phyloP scores from a whole-genome alignment of 2,797 vertebrate species.

The Orestias chungarensis region DNA sequence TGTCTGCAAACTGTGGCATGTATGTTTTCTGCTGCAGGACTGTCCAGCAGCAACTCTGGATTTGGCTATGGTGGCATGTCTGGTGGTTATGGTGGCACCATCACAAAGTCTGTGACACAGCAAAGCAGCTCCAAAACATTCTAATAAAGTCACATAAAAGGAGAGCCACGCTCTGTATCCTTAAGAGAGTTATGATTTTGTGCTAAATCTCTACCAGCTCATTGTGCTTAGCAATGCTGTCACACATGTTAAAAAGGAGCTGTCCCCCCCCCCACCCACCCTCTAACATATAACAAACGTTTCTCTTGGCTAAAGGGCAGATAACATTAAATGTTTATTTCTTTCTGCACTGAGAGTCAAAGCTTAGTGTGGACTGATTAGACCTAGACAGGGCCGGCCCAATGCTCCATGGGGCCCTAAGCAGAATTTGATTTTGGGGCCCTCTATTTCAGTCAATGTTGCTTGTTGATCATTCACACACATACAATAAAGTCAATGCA shows the following conservation, averaged over 20 bases:
- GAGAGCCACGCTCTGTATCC: constrained; percentile 55
- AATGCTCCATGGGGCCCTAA: no score
- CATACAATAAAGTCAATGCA: no score
- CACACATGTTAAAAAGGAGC: constrained; percentile 26
- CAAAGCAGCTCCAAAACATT: constrained; percentile 31
- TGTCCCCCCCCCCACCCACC: constrained; percentile 26
- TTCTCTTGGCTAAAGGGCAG: no score
- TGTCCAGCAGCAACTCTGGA: constrained; percentile 12
- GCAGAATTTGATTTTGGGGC: no score
- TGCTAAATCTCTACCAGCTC: constrained; percentile 41
- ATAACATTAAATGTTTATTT: no score
- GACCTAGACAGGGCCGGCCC: no score
- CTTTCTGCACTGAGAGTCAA: no score
- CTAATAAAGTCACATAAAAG: constrained; percentile 49
- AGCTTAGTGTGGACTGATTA: no score
- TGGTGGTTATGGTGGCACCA: constrained; percentile 16
- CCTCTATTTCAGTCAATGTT: no score
- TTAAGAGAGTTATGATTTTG: constrained; percentile 58
- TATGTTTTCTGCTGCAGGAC: constrained; percentile 43
- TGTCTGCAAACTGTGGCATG: no score
- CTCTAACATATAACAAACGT: no score
- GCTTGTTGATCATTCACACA: no score
- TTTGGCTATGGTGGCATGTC: neutral
- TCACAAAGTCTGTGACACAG: constrained; percentile 61
- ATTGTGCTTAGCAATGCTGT: constrained; percentile 62